Evolutionary conservation across 2,888 invertebrate species (phyloP).

Genomic region (Isoperla grammatica): DNA sequence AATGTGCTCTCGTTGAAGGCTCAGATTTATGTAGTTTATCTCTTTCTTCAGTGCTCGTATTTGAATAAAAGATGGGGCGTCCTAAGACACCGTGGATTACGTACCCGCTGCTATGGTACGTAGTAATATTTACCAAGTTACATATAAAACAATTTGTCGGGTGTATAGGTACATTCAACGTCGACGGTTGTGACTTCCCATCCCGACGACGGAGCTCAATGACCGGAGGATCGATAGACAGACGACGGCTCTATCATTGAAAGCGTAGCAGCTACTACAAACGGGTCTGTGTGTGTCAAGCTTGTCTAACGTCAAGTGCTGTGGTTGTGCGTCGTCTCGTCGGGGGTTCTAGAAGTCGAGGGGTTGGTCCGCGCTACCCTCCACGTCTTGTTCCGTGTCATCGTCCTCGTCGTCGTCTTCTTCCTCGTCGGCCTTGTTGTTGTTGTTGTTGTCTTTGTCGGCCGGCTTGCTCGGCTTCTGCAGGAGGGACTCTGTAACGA

Average conservation of each 20-base stretch:
- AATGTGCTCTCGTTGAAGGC: conserved; percentile 10
- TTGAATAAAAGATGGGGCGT: not conserved
- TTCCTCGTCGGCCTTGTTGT: conserved; percentile 54
- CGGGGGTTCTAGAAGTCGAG: conserved; percentile 57
- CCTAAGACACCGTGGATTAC: not conserved
- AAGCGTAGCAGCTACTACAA: not conserved
- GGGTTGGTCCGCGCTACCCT: conserved; percentile 72
- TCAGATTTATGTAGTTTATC: not conserved
- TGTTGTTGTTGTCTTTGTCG: conserved; percentile 49
- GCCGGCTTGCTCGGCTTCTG: conserved; percentile 44
- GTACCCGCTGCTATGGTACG: not conserved
- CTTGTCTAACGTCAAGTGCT: not conserved
- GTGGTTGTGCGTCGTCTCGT: not conserved
- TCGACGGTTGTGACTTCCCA: too few species aligned
- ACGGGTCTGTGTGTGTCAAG: not conserved
- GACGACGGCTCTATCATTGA: not conserved
- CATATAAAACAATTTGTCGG: too few species aligned
- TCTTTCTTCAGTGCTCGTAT: not conserved
- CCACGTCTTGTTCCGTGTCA: conserved; percentile 61
- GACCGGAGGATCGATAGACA: too few species aligned
- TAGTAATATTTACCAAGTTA: too few species aligned
- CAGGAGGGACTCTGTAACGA: conserved; percentile 43
- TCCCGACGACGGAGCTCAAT: too few species aligned
- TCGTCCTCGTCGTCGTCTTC: conserved; percentile 70
- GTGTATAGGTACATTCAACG: not conserved